phyloP scores from a whole-genome alignment of 2,888 invertebrate species.

The Melanotus villosus region DNA sequence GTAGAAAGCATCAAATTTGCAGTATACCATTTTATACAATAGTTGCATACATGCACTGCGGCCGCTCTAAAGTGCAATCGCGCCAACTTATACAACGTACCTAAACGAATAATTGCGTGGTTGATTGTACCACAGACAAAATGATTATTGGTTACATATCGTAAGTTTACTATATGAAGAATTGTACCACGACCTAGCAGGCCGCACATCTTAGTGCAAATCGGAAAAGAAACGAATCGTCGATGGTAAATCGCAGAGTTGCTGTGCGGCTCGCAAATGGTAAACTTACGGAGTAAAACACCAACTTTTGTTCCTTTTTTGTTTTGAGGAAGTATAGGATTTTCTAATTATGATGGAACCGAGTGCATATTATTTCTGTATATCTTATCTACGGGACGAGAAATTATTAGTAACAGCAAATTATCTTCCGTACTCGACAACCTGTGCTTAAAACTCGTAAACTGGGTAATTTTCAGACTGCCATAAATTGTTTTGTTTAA shows the following conservation, averaged over 20 bases:
- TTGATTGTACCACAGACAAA: conserved; percentile 61
- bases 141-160: conserved; percentile 66
- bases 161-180: conserved; percentile 59
- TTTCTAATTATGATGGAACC: conserved; percentile 10
- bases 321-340: too few species aligned
- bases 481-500: too few species aligned
- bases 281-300: too few species aligned
- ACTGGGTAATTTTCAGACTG: not conserved
- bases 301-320: too few species aligned
- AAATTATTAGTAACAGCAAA: conserved; percentile 19
- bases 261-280: too few species aligned
- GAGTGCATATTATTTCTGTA: conserved; percentile 29
- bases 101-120: conserved; percentile 41
- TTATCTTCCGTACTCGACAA: not conserved
- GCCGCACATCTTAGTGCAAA: conserved; percentile 1
- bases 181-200: conserved; percentile 55
- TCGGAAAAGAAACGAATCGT: conserved; percentile 12
- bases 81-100: not conserved
- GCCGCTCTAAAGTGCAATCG: conserved; percentile 41
- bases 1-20: conserved; percentile 62
- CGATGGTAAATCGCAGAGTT: conserved; percentile 5
- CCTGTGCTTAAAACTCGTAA: not conserved
- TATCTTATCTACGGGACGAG: conserved; percentile 23
- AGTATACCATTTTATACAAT: conserved; percentile 57
- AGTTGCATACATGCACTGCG: conserved; percentile 53